phyloP scores from a whole-genome alignment of 2,888 invertebrate genomes.

The Schizaphis graminum region DNA sequence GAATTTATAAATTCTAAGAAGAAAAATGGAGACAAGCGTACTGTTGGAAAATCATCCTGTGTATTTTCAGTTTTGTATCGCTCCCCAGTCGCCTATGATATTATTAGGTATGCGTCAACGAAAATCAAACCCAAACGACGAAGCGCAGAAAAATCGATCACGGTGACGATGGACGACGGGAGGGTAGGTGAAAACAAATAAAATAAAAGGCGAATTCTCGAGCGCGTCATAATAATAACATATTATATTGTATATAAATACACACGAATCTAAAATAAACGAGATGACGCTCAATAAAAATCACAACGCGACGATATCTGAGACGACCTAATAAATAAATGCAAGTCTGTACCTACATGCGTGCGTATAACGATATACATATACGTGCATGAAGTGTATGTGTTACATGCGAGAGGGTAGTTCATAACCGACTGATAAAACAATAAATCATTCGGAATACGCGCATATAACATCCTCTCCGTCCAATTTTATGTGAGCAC shows the following conservation, averaged over 20 bases:
- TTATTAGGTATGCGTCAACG: background rate
- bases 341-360: background rate
- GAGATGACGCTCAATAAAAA: conserved; percentile 23
- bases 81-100: background rate
- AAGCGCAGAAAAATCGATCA: background rate
- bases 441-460: conserved; percentile 26
- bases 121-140: background rate
- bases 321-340: conserved; percentile 37
- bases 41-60: background rate
- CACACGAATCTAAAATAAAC: conserved; percentile 4
- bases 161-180: background rate
- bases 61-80: background rate
- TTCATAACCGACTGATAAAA: conserved; percentile 20
- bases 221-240: background rate
- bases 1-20: background rate
- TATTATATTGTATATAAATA: conserved; percentile 15
- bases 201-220: conserved; percentile 15
- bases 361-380: background rate
- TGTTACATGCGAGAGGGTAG: background rate
- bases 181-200: background rate
- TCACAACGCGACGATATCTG: conserved; percentile 30
- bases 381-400: background rate
- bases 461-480: background rate
- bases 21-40: background rate
- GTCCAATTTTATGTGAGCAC: background rate